Evolutionary conservation across 1,140 invertebrate species (phyloP).

Genomic region (Dysdera silvatica): DNA sequence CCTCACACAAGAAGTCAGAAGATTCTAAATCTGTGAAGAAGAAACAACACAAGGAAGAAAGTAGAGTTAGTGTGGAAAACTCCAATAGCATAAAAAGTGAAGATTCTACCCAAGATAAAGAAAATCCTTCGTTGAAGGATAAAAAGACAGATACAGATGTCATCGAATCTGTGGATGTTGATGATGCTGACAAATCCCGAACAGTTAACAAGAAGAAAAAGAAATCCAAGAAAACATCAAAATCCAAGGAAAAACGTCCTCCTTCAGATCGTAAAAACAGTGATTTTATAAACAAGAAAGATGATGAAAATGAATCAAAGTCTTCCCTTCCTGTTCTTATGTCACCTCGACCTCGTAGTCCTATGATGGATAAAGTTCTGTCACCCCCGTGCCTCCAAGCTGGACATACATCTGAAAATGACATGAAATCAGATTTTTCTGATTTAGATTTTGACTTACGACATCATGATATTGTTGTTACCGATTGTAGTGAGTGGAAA

Average conservation of each 20-base stretch:
- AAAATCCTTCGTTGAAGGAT: no score
- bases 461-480: conserved; percentile 1
- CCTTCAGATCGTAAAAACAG: background rate
- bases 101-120: conserved; percentile 15
- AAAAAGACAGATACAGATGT: no score
- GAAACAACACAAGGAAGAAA: conserved; percentile 23
- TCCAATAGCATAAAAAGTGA: background rate
- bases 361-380: conserved; percentile 11
- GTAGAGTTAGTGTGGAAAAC: conserved; percentile 19
- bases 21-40: conserved; percentile 15
- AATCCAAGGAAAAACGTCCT: conserved; percentile 24
- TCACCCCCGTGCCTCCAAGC: conserved; percentile 24
- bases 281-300: conserved; percentile 3
- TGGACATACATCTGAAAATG: conserved; percentile 23
- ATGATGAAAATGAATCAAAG: conserved; percentile 10
- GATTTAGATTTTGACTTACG: conserved; percentile 29
- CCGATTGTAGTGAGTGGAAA: conserved; percentile 10
- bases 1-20: background rate
- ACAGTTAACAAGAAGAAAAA: conserved; percentile 22
- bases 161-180: no score
- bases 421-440: conserved; percentile 29
- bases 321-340: conserved; percentile 11
- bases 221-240: conserved; percentile 27
- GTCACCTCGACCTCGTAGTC: conserved; percentile 21
- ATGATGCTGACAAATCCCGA: conserved; percentile 24